These are phyloP conservation scores for Propithecus coquereli DNA, from an alignment of 2,113 vertebrate species.

Conservation along the genomic window DNA sequence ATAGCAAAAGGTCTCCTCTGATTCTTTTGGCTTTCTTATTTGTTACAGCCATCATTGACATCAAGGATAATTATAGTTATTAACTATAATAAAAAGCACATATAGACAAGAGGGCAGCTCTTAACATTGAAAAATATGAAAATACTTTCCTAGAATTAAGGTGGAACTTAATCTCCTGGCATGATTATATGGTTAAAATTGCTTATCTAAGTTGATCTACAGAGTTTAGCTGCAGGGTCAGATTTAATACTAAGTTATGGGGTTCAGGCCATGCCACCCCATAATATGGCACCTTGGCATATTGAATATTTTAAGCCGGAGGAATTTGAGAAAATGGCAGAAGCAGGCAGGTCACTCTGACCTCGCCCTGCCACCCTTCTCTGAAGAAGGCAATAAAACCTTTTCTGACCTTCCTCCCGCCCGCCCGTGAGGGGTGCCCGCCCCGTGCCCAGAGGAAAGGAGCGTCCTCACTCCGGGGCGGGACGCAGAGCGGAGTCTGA, in stretches of 20 bases:
- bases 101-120: neutral
- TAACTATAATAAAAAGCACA: neutral
- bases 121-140: conserved; percentile 25
- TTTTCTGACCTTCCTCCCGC: neutral
- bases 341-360: neutral
- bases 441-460: neutral
- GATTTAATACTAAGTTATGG: neutral
- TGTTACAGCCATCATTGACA: neutral
- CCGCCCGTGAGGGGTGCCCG: neutral
- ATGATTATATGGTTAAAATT: conserved; percentile 8
- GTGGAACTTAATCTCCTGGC: neutral
- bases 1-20: neutral
- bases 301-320: neutral
- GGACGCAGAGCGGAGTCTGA: neutral
- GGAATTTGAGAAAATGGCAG: neutral
- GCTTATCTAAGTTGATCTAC: neutral
- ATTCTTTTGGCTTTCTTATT: neutral
- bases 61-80: neutral
- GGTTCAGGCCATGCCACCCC: neutral
- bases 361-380: neutral
- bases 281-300: neutral
- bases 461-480: neutral
- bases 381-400: neutral
- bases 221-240: neutral
- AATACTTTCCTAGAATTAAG: neutral